Evolutionary conservation across 2,797 vertebrate genomes (phyloP).

Genomic region (Paguma larvata): DNA sequence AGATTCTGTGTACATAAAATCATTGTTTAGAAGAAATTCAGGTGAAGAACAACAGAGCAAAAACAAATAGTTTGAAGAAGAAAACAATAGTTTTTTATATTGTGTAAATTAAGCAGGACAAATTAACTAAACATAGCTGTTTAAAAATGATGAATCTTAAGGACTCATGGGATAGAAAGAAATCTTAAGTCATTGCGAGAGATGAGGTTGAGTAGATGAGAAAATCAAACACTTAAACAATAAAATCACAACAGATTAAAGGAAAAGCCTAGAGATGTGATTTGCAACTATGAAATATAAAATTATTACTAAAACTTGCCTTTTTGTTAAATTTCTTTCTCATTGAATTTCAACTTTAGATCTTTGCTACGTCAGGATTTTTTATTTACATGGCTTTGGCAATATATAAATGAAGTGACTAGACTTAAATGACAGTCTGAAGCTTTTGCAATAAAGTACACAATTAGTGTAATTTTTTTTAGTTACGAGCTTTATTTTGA

Average conservation of each 20-base stretch:
- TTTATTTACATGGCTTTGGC: neutral
- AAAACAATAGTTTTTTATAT: neutral
- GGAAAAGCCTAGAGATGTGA: neutral
- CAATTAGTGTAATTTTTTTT: constrained; percentile 62
- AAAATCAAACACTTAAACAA: constrained; percentile 11
- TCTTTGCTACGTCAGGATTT: constrained; percentile 30
- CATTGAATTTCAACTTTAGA: constrained; percentile 24
- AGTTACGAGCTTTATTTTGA: constrained; percentile 75
- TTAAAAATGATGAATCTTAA: neutral
- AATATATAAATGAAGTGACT: constrained; percentile 51
- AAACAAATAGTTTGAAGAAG: too few relatives aligned
- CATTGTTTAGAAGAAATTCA: constrained; percentile 35
- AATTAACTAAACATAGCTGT: constrained; percentile 27
- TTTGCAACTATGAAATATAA: neutral
- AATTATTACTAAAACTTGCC: neutral
- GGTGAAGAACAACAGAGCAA: neutral
- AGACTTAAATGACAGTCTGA: constrained; percentile 51
- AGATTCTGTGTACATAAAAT: constrained; percentile 11
- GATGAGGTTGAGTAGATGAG: neutral
- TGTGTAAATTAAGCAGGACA: constrained; percentile 37
- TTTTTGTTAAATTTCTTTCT: neutral
- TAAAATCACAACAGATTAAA: constrained; percentile 26
- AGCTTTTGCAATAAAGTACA: constrained; percentile 33
- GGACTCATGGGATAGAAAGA: neutral
- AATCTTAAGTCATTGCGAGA: neutral